Evolutionary conservation across 2,113 vertebrate genomes (phyloP).

Genomic region (Barbus barbus): DNA sequence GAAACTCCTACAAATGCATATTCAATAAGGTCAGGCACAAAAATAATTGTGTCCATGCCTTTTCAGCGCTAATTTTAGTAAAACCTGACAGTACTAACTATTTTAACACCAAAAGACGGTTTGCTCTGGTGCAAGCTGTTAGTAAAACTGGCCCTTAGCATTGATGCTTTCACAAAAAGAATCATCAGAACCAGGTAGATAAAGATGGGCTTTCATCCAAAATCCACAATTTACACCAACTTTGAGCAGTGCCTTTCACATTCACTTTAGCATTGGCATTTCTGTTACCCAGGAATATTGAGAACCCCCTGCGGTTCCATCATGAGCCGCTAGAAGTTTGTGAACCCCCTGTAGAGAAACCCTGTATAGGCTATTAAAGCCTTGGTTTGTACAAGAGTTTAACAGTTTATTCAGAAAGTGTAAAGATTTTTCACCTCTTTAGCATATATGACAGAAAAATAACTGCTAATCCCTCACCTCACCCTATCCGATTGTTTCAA

Average conservation of each 20-base stretch:
- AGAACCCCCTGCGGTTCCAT: neutral
- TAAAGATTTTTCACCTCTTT: neutral
- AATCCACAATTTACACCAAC: neutral
- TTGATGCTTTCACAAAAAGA: no score
- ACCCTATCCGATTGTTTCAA: no score
- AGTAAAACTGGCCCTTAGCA: no score
- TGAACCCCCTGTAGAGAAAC: neutral
- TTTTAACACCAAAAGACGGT: no score
- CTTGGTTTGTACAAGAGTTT: neutral
- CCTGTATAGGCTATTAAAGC: neutral
- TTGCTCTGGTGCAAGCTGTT: no score
- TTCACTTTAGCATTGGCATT: neutral
- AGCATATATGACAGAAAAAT: neutral
- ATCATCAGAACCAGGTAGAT: no score
- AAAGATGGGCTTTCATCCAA: no score
- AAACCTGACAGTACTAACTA: no score
- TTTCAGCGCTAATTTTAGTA: no score
- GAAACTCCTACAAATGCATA: no score
- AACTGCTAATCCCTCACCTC: neutral
- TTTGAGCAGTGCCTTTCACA: neutral
- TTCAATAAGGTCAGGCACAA: no score
- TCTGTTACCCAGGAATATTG: neutral
- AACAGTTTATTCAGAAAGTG: neutral
- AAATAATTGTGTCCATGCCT: no score
- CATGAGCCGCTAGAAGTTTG: neutral